Conservation (phyloP, 1,140 invertebrate genomes). For the Coelopa frigida region DNA sequence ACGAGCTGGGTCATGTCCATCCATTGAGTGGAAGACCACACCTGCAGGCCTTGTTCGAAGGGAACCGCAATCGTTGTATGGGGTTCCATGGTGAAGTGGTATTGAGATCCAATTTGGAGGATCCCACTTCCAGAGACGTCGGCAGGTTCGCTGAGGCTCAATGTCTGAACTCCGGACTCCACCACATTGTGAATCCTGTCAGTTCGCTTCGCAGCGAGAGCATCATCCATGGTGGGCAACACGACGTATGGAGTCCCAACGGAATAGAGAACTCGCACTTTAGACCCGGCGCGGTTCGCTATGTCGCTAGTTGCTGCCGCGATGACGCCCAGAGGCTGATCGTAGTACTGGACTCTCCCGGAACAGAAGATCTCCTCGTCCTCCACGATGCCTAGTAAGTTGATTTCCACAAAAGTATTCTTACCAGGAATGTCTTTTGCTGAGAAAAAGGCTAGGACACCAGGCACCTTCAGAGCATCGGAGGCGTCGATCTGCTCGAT, state of each 20-base stretch:
- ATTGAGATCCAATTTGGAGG: slow-evolving; percentile 38
- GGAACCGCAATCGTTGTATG: slow-evolving; percentile 54
- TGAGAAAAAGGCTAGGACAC: neutral
- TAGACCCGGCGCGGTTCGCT: slow-evolving; percentile 56
- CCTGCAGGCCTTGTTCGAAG: slow-evolving; percentile 54
- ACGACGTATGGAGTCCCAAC: slow-evolving; percentile 16
- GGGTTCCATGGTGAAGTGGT: slow-evolving; percentile 57
- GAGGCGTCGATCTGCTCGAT: slow-evolving; percentile 49
- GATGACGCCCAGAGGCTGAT: slow-evolving; percentile 67
- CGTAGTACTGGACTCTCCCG: slow-evolving; percentile 53
- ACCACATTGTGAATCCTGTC: slow-evolving; percentile 19
- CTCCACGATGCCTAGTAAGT: slow-evolving; percentile 9
- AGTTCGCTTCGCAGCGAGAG: slow-evolving; percentile 18
- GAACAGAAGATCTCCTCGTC: slow-evolving; percentile 47
- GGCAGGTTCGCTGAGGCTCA: slow-evolving; percentile 17
- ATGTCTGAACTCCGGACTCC: slow-evolving; percentile 20
- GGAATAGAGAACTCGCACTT: slow-evolving; percentile 61
- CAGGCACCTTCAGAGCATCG: slow-evolving; percentile 42
- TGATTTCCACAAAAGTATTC: neutral
- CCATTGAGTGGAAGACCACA: slow-evolving; percentile 58
- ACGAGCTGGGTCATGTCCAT: slow-evolving; percentile 56
- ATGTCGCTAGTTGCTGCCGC: slow-evolving; percentile 54
- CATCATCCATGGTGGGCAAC: slow-evolving; percentile 23
- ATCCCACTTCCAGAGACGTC: slow-evolving; percentile 19
- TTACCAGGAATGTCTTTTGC: slow-evolving; percentile 9